Evolutionary conservation across 1,140 invertebrate species (phyloP).

Genomic region (Drosophila trapezifrons): DNA sequence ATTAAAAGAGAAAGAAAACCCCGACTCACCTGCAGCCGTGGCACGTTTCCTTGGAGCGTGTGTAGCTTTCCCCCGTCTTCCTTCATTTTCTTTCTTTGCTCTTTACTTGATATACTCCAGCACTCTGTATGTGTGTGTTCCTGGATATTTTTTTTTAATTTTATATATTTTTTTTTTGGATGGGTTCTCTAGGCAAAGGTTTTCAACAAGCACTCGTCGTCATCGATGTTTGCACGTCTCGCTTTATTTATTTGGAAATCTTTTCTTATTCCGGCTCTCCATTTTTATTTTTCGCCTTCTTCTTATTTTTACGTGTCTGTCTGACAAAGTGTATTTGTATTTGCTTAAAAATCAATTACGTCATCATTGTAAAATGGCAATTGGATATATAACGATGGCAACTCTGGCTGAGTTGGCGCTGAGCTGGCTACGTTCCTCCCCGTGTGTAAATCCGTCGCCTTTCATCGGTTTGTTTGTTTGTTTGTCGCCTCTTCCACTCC

Average conservation of each 20-base stretch:
- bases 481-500: conserved; percentile 26
- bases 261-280: conserved; percentile 43
- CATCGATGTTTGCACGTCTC: conserved; percentile 62
- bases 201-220: conserved; percentile 68
- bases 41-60: conserved; percentile 40
- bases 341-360: conserved; percentile 83
- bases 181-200: conserved; percentile 49
- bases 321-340: conserved; percentile 74
- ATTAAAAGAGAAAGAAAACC: conserved; percentile 4
- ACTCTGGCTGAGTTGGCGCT: conserved; percentile 6
- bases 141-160: background rate
- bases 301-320: conserved; percentile 20
- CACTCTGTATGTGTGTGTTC: background rate
- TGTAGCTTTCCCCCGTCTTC: conserved; percentile 3
- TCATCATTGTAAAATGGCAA: conserved; percentile 81
- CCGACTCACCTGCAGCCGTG: conserved; percentile 55
- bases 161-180: conserved; percentile 4
- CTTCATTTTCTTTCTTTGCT: conserved; percentile 40
- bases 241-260: conserved; percentile 58
- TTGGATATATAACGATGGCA: conserved; percentile 54
- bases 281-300: background rate
- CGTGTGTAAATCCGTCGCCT: conserved; percentile 4
- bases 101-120: conserved; percentile 62
- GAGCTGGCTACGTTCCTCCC: too few species aligned
- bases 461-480: conserved; percentile 38